phyloP scores from a whole-genome alignment of 2,888 invertebrate species.

The Heliconius aoede region DNA sequence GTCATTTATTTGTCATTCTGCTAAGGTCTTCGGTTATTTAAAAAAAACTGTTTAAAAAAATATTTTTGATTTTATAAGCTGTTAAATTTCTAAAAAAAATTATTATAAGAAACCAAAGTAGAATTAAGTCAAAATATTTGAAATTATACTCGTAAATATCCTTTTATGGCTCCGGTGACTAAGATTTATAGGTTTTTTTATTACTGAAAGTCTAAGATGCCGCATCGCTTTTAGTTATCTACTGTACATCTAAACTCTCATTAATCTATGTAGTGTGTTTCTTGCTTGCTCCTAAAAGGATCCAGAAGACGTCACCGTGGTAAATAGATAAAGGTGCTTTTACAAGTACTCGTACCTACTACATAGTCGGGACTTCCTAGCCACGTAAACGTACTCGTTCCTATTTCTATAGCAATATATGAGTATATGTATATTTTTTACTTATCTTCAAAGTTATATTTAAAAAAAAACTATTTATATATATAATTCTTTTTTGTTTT shows the following conservation, averaged over 20 bases:
- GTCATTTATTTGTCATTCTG: constrained; percentile 10
- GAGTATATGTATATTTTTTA: not conserved
- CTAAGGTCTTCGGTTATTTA: not conserved
- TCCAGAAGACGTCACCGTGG: constrained; percentile 6
- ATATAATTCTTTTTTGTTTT: too few species aligned
- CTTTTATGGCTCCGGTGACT: not conserved
- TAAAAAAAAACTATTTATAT: not conserved
- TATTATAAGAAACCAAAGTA: not conserved
- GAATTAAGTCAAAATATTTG: not conserved
- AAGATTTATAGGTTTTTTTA: not conserved
- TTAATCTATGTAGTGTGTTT: constrained; percentile 18
- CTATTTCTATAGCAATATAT: too few species aligned
- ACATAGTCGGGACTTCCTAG: too few species aligned
- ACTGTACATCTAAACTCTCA: constrained; percentile 6
- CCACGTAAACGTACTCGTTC: too few species aligned
- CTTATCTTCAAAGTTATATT: not conserved
- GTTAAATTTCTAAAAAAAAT: not conserved
- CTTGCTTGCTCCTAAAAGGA: constrained; percentile 15
- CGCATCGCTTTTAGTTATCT: constrained; percentile 9
- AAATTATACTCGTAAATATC: not conserved
- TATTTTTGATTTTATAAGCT: too few species aligned
- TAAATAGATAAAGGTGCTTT: constrained; percentile 12
- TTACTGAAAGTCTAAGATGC: not conserved
- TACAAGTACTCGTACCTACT: not conserved
- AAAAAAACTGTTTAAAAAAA: too few species aligned